Evolutionary conservation across 1,140 invertebrate species (phyloP), one percentile per base, ranked within the genome.

Genomic region (Drosophila micromelanica): DNA sequence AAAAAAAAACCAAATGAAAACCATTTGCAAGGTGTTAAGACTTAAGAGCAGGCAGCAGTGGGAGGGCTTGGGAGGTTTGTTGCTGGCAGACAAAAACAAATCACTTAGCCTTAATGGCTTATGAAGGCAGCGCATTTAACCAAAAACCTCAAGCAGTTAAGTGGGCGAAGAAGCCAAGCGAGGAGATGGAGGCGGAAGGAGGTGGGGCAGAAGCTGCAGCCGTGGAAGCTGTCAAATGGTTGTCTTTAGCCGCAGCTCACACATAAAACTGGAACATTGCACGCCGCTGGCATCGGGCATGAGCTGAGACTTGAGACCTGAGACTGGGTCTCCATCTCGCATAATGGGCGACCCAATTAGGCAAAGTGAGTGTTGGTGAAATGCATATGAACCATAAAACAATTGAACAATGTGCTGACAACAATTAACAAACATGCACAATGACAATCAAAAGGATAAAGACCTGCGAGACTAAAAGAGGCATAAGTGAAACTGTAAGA

Each of bases 91-190:
- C 80, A 89, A 89, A 78, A 89, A 84, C 84, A 89, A 89, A 84
- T 89, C 84, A 89, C 84, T 89, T 89, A 89, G 84, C 84, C 84
- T 76, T 89, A 89, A 89, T 89, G 85, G 84, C 84, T 87, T 82
- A 74, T 84, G 84, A 45, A 55, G 78, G 73, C 62, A 71, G 70
- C 76, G 84, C 84, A 89, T 89, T 89, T 89, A 89, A 89, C 84
- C 84, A 90, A 78, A 87, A 89, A 87, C 79, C 84, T 80, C 85
- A 89, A 89, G 84, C 84, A 80, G 79, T 89, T 89, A 89, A 89
- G 71, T 67, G 63, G 69, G 70, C 70, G 55, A 27, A 27, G 32
- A 2, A 11, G 23, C 13, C 9, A 48, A 35, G 27, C 27, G 4
- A 27, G 27, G 27, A 27, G 27, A 5, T 27, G 27, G 27, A 5